A percentile compares a stretch with the other conserved stretches of the same genome.
Conservation (phyloP, 2,797 vertebrate species). For the Ambastaia sidthimunki region DNA sequence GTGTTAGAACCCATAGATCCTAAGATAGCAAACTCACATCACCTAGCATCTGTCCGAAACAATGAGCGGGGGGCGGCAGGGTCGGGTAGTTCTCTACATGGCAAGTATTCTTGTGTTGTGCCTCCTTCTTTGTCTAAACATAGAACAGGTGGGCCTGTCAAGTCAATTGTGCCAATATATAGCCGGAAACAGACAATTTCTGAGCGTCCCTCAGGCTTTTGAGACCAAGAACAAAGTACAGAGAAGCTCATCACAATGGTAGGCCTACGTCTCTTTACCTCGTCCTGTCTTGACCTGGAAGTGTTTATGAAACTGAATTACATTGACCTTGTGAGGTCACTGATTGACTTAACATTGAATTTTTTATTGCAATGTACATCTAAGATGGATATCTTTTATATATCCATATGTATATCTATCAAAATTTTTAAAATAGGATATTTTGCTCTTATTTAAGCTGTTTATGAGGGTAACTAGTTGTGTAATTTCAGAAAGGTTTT, state of each 20-base stretch:
- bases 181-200: conserved; percentile 50
- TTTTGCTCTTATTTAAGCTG: not conserved
- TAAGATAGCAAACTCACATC: conserved; percentile 56
- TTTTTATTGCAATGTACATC: too few species aligned
- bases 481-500: not conserved
- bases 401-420: too few species aligned
- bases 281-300: conserved; percentile 1
- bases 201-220: conserved; percentile 67
- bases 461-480: too few species aligned
- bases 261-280: conserved; percentile 41
- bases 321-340: not conserved
- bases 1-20: conserved; percentile 19
- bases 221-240: conserved; percentile 45
- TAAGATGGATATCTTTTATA: too few species aligned
- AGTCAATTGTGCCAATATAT: conserved; percentile 75
- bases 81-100: conserved; percentile 62
- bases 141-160: conserved; percentile 75
- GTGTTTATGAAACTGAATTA: not conserved
- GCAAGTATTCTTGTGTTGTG: conserved; percentile 62
- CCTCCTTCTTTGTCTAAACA: conserved; percentile 83
- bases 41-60: conserved; percentile 59
- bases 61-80: conserved; percentile 41
- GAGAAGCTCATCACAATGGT: conserved; percentile 65
- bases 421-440: too few species aligned
- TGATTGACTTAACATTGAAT: too few species aligned